Base-by-base conservation (phyloP, 2,797 vertebrate species). In the Delichon dasypus region DNA sequence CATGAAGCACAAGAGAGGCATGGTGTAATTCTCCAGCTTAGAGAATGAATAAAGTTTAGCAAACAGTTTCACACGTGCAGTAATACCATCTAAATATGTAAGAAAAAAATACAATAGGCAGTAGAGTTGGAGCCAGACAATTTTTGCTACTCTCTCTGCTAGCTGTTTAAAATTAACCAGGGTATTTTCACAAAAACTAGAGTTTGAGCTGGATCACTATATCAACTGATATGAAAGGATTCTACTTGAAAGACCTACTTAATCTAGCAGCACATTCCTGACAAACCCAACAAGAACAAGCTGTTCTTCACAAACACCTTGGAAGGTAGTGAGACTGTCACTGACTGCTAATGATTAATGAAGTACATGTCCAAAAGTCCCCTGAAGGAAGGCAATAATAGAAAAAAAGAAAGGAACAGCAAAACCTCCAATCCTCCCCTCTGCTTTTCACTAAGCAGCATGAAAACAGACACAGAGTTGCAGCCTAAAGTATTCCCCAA, bases 391-490 rank as follows among this genome's bases (percentile, higher is more conserved):
- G 45, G 62, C 27, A 65, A 32, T 42, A 30, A 54, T 26, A 32
- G 45, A 40, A 62, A 51, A n/a, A 82, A 53, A 30, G 45, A 23
- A 9, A 36, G 2, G 18, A 53, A 11, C 7, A 45, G 16, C 23
- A 64, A 34, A 45, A 48, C 6, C 19, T 72, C 17, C 73, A 64
- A 8, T 54, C 25, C 7, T 66, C 15, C 42, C 25, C 32, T 84
- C 51, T 72, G 66, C 21, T 55, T 85, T 84, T 68, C 55, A 47
- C 34, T 47, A 55, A 86, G 54, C 38, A 61, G 20, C 27, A 72
- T 2, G 2, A 62, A 79, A 68, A 72, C 0, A 34, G 19, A 80
- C 29, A 47, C 1, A 2, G 5, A 12, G 16, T 5, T 74, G 50
- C 32, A 74, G 60, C 20, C 22, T 32, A 71, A 88, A 45, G 26